A percentile compares a stretch with the other conserved stretches of the same genome.
phyloP scores from a whole-genome alignment of 1,140 invertebrate genomes.

The Polypedilum vanderplanki region DNA sequence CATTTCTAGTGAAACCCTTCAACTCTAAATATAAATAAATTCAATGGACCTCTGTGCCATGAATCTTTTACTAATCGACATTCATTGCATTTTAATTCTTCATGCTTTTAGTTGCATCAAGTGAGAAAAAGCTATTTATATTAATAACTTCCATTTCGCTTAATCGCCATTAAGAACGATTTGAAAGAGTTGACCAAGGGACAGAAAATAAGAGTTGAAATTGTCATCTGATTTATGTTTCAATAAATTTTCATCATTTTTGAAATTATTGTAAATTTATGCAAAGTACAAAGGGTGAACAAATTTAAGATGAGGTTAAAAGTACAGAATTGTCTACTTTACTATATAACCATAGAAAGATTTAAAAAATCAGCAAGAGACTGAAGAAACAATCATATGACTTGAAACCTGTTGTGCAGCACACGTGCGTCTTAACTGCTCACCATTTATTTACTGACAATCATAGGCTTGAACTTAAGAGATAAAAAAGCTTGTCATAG shows the following conservation, averaged over 20 bases:
- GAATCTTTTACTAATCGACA: slow-evolving; percentile 22
- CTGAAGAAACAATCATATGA: background rate
- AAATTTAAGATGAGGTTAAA: no score
- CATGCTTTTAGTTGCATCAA: background rate
- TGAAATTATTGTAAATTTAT: slow-evolving; percentile 5
- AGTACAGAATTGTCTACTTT: no score
- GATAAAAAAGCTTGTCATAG: background rate
- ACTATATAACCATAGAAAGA: background rate
- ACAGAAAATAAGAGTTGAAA: background rate
- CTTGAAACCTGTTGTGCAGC: background rate
- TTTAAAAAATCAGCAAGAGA: background rate
- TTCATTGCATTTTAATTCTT: slow-evolving; percentile 21
- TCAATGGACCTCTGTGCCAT: background rate
- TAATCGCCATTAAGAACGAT: background rate
- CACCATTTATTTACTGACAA: background rate
- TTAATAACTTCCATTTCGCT: slow-evolving; percentile 22
- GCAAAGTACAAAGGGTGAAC: background rate
- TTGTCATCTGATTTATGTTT: background rate
- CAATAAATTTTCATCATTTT: background rate
- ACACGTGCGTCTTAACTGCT: slow-evolving; percentile 15
- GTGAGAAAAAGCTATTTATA: slow-evolving; percentile 6
- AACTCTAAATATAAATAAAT: background rate
- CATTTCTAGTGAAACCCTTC: background rate
- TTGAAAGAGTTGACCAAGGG: background rate
- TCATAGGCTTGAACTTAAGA: background rate